phyloP scores from a whole-genome alignment of 2,113 vertebrate species.

The Coracopsis vasa region DNA sequence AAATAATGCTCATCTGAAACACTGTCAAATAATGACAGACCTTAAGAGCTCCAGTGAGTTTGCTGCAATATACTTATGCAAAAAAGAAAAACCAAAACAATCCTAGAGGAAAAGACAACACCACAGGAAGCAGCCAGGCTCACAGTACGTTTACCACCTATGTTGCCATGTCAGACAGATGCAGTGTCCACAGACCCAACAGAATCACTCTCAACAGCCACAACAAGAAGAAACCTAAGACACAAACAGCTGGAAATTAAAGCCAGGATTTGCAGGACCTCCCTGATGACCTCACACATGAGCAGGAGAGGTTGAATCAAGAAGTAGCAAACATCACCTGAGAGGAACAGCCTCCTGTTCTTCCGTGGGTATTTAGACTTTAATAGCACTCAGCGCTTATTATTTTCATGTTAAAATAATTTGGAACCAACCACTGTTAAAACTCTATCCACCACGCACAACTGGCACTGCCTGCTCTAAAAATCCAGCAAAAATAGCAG shows the following conservation, averaged over 20 bases:
- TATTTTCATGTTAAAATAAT: neutral
- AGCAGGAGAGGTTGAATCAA: neutral
- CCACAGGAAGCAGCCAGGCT: neutral
- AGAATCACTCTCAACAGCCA: neutral
- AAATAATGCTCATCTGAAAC: neutral
- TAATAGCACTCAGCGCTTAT: neutral
- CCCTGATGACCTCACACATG: neutral
- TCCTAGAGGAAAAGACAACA: neutral
- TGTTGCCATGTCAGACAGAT: neutral
- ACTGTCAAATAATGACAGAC: neutral
- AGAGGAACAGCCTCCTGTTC: neutral
- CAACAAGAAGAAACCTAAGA: neutral
- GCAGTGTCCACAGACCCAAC: neutral
- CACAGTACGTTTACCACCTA: neutral
- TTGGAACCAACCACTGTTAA: neutral
- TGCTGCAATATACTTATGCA: neutral
- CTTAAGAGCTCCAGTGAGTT: neutral
- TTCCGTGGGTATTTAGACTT: neutral
- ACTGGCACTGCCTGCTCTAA: neutral
- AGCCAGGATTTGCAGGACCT: neutral
- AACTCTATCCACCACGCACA: neutral
- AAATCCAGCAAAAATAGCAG: neutral
- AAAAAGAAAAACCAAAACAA: neutral
- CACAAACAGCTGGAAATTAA: neutral
- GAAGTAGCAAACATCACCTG: neutral